Percentiles rank a stretch among this genome's conserved stretches.
These are phyloP conservation scores for Nomada lathburiana DNA, from an alignment of 2,888 invertebrate genomes.

Conservation along the genomic window DNA sequence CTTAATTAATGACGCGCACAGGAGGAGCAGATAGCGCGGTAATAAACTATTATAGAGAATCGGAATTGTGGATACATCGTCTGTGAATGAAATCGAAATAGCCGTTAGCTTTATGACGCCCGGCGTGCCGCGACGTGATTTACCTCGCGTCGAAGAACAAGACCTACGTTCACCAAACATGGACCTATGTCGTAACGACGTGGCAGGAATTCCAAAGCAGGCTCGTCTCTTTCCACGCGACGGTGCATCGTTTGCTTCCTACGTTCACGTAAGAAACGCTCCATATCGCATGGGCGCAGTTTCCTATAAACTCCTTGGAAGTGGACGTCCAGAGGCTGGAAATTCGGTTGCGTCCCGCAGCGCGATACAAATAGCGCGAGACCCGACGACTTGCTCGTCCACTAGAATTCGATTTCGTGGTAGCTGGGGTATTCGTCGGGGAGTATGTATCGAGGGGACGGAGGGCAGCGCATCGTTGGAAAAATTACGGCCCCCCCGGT, in stretches of 20 bases:
- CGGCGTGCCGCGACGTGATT: neutral
- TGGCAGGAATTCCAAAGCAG: conserved; percentile 1
- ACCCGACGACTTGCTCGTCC: conserved; percentile 12
- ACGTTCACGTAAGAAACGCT: neutral
- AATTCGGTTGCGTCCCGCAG: conserved; percentile 31
- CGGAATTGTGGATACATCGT: neutral
- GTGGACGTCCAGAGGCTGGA: neutral
- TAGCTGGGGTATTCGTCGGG: conserved; percentile 34
- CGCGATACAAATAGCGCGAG: conserved; percentile 33
- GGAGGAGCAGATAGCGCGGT: neutral
- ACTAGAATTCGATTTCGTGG: conserved; percentile 49
- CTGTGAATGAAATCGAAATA: neutral
- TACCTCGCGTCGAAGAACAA: neutral
- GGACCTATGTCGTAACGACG: neutral
- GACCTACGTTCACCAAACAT: neutral
- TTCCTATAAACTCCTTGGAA: conserved; percentile 34
- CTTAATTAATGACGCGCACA: conserved; percentile 10
- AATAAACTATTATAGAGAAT: conserved; percentile 7
- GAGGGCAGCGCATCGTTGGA: conserved; percentile 26
- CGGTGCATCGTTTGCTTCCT: neutral
- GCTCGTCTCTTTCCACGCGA: neutral
- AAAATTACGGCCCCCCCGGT: conserved; percentile 59
- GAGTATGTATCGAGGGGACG: conserved; percentile 17
- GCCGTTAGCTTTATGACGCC: neutral
- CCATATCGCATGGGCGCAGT: conserved; percentile 14